These are phyloP conservation scores for Sebastes dallii DNA, from an alignment of 2,797 vertebrate species.

Conservation along the genomic window DNA sequence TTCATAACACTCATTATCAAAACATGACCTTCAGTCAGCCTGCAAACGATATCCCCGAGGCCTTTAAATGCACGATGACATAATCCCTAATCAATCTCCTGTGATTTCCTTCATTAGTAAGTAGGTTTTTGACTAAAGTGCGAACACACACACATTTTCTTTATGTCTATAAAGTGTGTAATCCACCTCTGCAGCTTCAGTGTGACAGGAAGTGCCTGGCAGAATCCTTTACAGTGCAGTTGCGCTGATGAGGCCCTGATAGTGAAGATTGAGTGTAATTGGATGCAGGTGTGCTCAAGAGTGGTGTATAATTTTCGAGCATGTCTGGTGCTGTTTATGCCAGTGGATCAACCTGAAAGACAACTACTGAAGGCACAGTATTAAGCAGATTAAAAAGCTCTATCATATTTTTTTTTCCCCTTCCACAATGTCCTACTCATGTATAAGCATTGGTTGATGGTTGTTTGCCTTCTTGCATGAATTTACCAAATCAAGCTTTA, in stretches of 20 bases:
- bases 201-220: constrained; percentile 36
- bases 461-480: neutral
- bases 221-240: constrained; percentile 51
- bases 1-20: neutral
- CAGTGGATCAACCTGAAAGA: constrained; percentile 9
- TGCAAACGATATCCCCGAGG: neutral
- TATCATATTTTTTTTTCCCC: neutral
- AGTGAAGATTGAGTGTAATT: constrained; percentile 69
- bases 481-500: neutral
- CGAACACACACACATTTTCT: neutral
- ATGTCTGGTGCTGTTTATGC: constrained; percentile 12
- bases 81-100: neutral
- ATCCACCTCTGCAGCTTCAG: constrained; percentile 5
- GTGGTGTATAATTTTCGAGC: constrained; percentile 34
- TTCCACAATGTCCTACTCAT: neutral
- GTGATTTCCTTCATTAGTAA: neutral
- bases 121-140: neutral
- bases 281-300: constrained; percentile 73
- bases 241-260: constrained; percentile 51
- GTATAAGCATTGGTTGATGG: neutral
- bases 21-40: neutral
- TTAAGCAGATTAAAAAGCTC: neutral
- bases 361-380: neutral
- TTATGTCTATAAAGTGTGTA: constrained; percentile 2
- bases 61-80: constrained; percentile 9